Evolutionary conservation across 2,888 invertebrate genomes (phyloP).

Genomic region (Carabus problematicus): DNA sequence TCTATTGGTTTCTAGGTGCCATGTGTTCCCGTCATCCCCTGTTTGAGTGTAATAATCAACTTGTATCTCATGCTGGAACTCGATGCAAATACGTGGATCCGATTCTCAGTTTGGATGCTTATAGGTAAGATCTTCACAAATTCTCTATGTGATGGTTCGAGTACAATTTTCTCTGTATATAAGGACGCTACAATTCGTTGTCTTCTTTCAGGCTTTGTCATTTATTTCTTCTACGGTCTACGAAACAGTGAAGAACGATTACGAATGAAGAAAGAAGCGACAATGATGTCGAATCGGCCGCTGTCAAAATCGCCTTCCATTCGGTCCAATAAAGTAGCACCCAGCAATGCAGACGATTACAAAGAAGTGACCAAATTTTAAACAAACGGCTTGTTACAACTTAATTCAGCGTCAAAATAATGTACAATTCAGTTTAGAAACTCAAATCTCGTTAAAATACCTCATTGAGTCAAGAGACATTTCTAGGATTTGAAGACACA

Average conservation of each 20-base stretch:
- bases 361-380: conserved; percentile 7
- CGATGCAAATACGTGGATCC: conserved; percentile 84
- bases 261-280: conserved; percentile 28
- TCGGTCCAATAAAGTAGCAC: neutral
- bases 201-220: conserved; percentile 61
- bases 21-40: conserved; percentile 83
- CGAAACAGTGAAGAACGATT: conserved; percentile 73
- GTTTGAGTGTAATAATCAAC: conserved; percentile 85
- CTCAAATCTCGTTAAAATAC: neutral
- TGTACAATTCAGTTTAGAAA: neutral
- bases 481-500: neutral
- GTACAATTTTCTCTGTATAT: too few relatives aligned
- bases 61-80: conserved; percentile 91
- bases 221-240: conserved; percentile 88
- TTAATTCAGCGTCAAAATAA: too few relatives aligned
- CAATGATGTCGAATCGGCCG: neutral
- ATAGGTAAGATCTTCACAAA: conserved; percentile 66
- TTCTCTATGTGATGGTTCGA: too few relatives aligned
- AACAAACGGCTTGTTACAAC: too few relatives aligned
- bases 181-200: conserved; percentile 7
- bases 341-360: neutral
- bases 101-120: conserved; percentile 84
- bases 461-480: neutral
- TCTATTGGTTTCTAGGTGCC: conserved; percentile 82
- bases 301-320: neutral